These are phyloP conservation scores for Antechinus flavipes DNA, from an alignment of 2,113 vertebrate genomes.

Conservation along the genomic window DNA sequence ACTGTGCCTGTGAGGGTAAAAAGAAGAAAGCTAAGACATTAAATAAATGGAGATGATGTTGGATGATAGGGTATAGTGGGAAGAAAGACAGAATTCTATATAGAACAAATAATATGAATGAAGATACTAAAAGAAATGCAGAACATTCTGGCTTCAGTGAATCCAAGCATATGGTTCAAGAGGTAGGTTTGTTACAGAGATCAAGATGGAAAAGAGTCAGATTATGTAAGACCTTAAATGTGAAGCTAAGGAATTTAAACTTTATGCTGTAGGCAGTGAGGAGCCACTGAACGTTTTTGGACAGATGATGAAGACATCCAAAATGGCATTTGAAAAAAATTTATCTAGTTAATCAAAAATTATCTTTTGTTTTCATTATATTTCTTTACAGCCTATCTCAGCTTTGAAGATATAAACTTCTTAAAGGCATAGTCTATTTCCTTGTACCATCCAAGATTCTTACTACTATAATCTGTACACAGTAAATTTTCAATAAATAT, in stretches of 20 bases:
- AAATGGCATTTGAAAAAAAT: background rate
- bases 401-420: background rate
- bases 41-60: background rate
- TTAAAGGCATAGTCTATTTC: background rate
- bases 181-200: background rate
- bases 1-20: background rate
- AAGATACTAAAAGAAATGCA: background rate
- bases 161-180: background rate
- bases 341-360: background rate
- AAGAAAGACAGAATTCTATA: background rate
- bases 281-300: background rate
- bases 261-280: background rate
- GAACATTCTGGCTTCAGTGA: background rate
- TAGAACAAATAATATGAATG: background rate
- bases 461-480: accelerated
- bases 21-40: background rate
- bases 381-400: background rate
- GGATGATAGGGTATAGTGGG: background rate
- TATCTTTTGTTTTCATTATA: constrained; percentile 1
- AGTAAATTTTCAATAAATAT: background rate
- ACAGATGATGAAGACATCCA: background rate
- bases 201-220: background rate
- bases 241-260: background rate
- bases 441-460: background rate
- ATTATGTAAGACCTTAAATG: background rate